These are phyloP conservation scores for Sebastolobus altivelis DNA, from an alignment of 2,797 vertebrate species.

Conservation along the genomic window DNA sequence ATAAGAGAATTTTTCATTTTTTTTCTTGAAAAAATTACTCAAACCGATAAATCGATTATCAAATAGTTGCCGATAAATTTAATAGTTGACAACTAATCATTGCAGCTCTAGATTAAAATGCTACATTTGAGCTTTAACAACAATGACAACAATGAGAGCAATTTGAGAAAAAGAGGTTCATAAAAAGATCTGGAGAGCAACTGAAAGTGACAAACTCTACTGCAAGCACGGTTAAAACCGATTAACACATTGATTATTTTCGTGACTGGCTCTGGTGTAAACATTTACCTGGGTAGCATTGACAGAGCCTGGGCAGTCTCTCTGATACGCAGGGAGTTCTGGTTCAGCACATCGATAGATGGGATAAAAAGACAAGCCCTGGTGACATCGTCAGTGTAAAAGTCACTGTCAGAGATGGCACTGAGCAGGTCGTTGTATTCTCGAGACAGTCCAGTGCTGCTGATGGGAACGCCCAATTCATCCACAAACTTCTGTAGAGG, in stretches of 20 bases:
- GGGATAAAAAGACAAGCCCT: conserved; percentile 96
- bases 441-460: conserved; percentile 92
- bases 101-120: neutral
- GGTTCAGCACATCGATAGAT: conserved; percentile 94
- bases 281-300: conserved; percentile 89
- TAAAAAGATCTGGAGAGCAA: neutral
- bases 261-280: neutral
- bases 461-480: conserved; percentile 89
- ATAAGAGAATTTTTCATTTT: too few species aligned
- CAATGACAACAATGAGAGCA: neutral
- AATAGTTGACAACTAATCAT: too few species aligned
- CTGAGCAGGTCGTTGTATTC: conserved; percentile 96
- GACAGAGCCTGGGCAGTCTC: conserved; percentile 96
- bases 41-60: accelerated
- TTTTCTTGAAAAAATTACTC: too few species aligned
- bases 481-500: conserved; percentile 95
- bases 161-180: neutral
- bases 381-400: conserved; percentile 95
- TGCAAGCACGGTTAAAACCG: neutral
- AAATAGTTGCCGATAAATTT: too few species aligned
- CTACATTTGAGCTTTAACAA: neutral
- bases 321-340: conserved; percentile 92
- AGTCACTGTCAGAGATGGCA: conserved; percentile 96
- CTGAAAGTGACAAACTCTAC: neutral
- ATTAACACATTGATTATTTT: neutral